Percentiles rank a stretch among this genome's conserved stretches.
Evolutionary conservation across 2,888 invertebrate genomes (phyloP).

Genomic region (Drosophila mulleri): DNA sequence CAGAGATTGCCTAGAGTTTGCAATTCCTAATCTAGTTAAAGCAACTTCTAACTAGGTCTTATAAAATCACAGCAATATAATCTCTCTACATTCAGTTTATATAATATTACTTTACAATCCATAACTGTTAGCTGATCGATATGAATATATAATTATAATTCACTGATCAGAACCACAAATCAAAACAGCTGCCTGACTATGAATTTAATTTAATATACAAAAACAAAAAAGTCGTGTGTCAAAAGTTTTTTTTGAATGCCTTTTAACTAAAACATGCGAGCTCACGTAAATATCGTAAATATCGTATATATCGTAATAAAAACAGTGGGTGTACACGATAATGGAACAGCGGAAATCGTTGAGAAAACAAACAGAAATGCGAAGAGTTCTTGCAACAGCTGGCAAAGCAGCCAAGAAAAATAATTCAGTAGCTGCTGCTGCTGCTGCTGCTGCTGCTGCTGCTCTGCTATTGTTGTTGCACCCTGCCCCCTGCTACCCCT

Average conservation of each 20-base stretch:
- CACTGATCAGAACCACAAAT: not conserved
- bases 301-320: not conserved
- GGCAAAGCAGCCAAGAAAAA: constrained; percentile 63
- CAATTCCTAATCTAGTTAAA: not conserved
- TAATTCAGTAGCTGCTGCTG: constrained; percentile 51
- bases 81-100: not conserved
- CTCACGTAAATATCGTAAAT: too few species aligned
- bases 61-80: not conserved
- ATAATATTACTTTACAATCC: not conserved
- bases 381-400: constrained; percentile 58
- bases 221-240: not conserved
- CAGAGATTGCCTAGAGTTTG: not conserved
- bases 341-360: constrained; percentile 29
- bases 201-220: not conserved
- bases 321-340: not conserved
- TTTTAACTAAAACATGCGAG: not conserved
- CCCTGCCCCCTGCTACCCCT: constrained; percentile 1
- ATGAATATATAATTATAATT: not conserved
- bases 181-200: not conserved
- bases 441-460: too few species aligned
- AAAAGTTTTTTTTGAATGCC: not conserved
- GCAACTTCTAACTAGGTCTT: not conserved
- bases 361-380: constrained; percentile 39
- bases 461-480: not conserved
- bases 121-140: too few species aligned